Evolutionary conservation across 1,140 invertebrate genomes (phyloP).

Genomic region (Saxidomus purpurata): DNA sequence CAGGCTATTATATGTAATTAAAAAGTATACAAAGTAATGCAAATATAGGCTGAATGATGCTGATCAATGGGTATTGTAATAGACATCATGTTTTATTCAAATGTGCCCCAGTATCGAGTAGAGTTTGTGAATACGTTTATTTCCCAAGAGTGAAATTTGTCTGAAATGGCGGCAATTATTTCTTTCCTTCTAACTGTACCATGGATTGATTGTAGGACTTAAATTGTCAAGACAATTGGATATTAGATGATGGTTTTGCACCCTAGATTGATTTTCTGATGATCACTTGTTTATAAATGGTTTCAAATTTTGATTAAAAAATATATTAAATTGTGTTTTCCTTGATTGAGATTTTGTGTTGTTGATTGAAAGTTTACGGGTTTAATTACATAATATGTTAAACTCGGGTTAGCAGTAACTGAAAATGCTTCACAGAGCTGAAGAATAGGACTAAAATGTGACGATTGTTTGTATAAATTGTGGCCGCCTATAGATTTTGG

Average conservation of each 20-base stretch:
- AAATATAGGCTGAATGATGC: not conserved
- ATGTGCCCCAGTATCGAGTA: not conserved
- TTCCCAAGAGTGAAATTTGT: conserved; percentile 30
- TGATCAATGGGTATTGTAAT: not conserved
- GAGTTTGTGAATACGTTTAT: not conserved
- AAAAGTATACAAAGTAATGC: not conserved
- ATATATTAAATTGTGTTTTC: too few species aligned
- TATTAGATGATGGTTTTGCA: conserved; percentile 3
- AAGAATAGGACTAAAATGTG: too few species aligned
- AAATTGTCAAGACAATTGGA: not conserved
- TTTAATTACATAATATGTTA: too few species aligned
- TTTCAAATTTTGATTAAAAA: not conserved
- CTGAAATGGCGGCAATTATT: not conserved
- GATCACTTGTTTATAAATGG: not conserved
- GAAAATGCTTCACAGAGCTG: too few species aligned
- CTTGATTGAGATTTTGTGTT: too few species aligned
- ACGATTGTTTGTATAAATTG: too few species aligned
- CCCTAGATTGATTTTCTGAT: not conserved
- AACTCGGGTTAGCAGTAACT: too few species aligned
- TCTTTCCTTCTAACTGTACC: not conserved
- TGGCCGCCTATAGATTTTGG: too few species aligned
- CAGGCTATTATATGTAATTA: not conserved
- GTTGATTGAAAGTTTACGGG: too few species aligned
- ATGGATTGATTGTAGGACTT: not conserved
- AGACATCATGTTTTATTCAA: conserved; percentile 36